Conservation (phyloP, 2,113 vertebrate species). For the Serilophus lunatus region DNA sequence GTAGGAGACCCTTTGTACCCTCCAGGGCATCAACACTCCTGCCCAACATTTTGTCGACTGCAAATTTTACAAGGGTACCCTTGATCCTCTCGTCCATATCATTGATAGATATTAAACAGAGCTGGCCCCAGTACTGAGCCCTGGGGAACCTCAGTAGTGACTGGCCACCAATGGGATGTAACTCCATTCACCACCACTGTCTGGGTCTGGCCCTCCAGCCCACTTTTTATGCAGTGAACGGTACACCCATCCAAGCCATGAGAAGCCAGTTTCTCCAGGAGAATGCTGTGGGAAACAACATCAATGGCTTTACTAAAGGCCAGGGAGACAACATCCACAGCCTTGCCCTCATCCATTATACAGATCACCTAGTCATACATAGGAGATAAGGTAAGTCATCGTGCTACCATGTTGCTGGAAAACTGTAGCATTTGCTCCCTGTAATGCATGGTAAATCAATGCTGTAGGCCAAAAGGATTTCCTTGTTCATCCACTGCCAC, state of each 20-base stretch:
- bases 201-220: neutral
- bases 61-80: neutral
- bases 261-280: neutral
- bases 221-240: neutral
- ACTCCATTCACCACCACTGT: neutral
- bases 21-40: neutral
- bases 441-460: neutral
- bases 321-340: neutral
- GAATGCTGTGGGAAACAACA: neutral
- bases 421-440: neutral
- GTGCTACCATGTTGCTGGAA: neutral
- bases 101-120: neutral
- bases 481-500: neutral
- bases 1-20: neutral
- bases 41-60: neutral
- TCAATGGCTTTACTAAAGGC: neutral
- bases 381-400: neutral
- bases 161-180: neutral
- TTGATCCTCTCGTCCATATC: neutral
- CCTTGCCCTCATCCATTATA: neutral
- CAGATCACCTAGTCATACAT: neutral
- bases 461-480: neutral
- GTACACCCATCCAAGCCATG: neutral
- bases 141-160: neutral
- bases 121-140: neutral